Conservation (phyloP, 1,140 invertebrate genomes). For the Leptinotarsa defecta region DNA sequence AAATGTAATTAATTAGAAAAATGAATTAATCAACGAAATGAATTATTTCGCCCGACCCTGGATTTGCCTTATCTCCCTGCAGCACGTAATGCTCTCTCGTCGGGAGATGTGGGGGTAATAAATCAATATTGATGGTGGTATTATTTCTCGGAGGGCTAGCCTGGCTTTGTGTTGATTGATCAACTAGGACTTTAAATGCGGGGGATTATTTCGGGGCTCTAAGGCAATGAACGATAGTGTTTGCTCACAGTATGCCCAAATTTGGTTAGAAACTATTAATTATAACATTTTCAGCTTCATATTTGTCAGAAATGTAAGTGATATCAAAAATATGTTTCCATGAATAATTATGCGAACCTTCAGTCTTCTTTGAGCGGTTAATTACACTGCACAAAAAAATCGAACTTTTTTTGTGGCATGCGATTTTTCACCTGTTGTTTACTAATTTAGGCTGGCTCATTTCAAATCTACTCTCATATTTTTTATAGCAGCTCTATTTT, state of each 20-base stretch:
- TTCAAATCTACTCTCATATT: too few relatives aligned
- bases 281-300: too few relatives aligned
- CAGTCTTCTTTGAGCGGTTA: too few relatives aligned
- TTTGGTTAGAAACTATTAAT: too few relatives aligned
- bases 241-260: background rate
- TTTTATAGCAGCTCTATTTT: too few relatives aligned
- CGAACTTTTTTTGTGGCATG: too few relatives aligned
- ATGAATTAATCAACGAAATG: slow-evolving; percentile 8
- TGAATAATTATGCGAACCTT: too few relatives aligned
- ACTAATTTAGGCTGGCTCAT: too few relatives aligned
- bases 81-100: slow-evolving; percentile 5
- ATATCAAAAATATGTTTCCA: too few relatives aligned
- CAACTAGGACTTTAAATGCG: background rate
- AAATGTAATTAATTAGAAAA: slow-evolving; percentile 7
- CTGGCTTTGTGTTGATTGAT: slow-evolving; percentile 5
- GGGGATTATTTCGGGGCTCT: background rate
- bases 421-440: too few relatives aligned
- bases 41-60: slow-evolving; percentile 1
- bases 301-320: too few relatives aligned
- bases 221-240: background rate
- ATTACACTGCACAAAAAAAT: too few relatives aligned
- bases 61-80: slow-evolving; percentile 5
- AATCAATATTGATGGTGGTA: slow-evolving; percentile 6
- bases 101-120: slow-evolving; percentile 3
- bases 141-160: slow-evolving; percentile 1